Conservation (phyloP, 1,140 invertebrate species). For the Aphelenchoides avenae region DNA sequence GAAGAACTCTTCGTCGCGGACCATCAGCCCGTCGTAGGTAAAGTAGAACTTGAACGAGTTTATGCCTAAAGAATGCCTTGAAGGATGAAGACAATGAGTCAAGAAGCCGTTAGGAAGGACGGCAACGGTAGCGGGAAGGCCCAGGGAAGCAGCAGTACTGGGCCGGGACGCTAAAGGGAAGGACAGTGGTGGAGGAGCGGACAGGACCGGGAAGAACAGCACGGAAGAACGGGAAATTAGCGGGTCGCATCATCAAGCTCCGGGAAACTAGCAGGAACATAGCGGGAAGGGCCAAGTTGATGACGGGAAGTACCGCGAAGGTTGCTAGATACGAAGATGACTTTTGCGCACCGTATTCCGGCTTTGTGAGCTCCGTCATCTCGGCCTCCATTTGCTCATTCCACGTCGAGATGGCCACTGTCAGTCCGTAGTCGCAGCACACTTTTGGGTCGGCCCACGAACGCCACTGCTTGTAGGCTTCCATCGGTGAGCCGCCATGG, state of each 20-base stretch:
- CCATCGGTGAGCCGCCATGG: constrained; percentile 75
- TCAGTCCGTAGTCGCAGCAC: constrained; percentile 92
- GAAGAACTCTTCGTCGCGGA: constrained; percentile 84
- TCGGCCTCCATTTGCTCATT: constrained; percentile 67
- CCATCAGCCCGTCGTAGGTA: constrained; percentile 86
- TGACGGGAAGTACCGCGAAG: too few relatives aligned
- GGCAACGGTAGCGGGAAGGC: too few relatives aligned
- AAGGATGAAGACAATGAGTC: neutral
- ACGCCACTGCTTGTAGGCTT: constrained; percentile 85
- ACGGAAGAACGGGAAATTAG: too few relatives aligned
- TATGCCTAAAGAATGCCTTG: constrained; percentile 66
- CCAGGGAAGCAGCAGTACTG: too few relatives aligned
- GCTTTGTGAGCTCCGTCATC: constrained; percentile 61
- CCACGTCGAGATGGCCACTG: constrained; percentile 88
- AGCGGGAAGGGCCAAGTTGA: too few relatives aligned
- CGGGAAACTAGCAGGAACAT: too few relatives aligned
- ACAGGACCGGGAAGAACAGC: too few relatives aligned
- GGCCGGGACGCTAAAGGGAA: too few relatives aligned
- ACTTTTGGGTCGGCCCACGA: constrained; percentile 77
- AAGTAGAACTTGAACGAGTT: constrained; percentile 99
- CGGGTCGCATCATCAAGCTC: too few relatives aligned
- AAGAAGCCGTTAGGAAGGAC: too few relatives aligned
- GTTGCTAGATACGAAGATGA: too few relatives aligned
- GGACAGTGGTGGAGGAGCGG: too few relatives aligned
- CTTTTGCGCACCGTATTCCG: constrained; percentile 31